Conservation (phyloP, 1,140 invertebrate species). For the Papilio helenus region DNA sequence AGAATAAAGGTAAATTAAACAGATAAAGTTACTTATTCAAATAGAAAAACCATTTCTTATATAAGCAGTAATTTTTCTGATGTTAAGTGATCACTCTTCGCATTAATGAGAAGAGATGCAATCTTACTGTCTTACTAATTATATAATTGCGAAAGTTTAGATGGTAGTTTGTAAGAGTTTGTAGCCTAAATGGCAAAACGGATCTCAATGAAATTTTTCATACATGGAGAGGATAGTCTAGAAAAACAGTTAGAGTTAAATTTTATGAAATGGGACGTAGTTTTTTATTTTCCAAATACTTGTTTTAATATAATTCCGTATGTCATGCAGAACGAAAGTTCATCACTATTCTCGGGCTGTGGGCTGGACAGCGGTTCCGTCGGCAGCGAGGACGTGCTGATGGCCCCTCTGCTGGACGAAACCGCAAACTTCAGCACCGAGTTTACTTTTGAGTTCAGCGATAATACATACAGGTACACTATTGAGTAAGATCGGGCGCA, state of each 20-base stretch:
- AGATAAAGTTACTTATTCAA: background rate
- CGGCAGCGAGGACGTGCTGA: constrained; percentile 84
- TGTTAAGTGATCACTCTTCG: too few species aligned
- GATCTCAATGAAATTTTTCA: too few species aligned
- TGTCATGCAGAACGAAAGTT: constrained; percentile 85
- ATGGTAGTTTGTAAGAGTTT: too few species aligned
- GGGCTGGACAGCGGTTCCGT: constrained; percentile 80
- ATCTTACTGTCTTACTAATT: too few species aligned
- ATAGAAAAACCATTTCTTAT: background rate
- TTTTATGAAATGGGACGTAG: too few species aligned
- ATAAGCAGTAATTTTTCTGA: background rate
- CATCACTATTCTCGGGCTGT: constrained; percentile 84
- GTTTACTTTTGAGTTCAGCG: constrained; percentile 91
- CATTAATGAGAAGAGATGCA: too few species aligned
- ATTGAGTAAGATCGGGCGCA: constrained; percentile 24
- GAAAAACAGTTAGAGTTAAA: too few species aligned
- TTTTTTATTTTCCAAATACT: background rate
- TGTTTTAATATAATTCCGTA: constrained; percentile 25
- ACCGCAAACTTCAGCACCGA: constrained; percentile 84
- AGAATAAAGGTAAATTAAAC: constrained; percentile 91
- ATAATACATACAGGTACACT: constrained; percentile 88
- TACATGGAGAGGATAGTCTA: too few species aligned
- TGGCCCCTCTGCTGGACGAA: constrained; percentile 87
- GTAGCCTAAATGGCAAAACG: too few species aligned
- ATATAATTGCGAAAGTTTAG: too few species aligned